These are phyloP conservation scores for Oenanthe oenanthe DNA, from an alignment of 2,113 vertebrate species.

Conservation along the genomic window DNA sequence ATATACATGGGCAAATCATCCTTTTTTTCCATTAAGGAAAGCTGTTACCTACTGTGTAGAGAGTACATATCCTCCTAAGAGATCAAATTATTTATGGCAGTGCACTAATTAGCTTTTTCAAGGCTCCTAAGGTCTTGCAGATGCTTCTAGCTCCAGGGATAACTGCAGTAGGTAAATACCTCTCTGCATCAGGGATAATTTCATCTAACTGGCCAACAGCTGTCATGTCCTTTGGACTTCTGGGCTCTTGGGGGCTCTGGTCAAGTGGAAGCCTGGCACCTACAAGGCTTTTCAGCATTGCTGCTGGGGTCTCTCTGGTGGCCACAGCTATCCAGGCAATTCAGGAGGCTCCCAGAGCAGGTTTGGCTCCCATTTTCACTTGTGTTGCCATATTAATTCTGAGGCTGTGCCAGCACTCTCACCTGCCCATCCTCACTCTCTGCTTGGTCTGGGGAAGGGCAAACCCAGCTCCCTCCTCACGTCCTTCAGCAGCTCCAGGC, in stretches of 20 bases:
- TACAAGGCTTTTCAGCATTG: background rate
- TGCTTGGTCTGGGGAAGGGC: accelerated
- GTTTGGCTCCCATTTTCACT: background rate
- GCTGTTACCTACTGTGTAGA: background rate
- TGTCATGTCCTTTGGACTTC: accelerated
- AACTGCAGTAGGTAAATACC: conserved; percentile 17
- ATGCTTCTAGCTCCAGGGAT: background rate
- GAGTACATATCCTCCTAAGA: conserved; percentile 20
- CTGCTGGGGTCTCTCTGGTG: background rate
- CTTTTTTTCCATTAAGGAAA: conserved; percentile 5
- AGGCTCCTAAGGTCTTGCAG: conserved; percentile 24
- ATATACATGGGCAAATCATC: background rate
- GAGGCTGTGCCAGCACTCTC: background rate
- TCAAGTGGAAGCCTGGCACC: background rate
- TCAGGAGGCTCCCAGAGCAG: background rate
- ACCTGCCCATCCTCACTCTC: accelerated
- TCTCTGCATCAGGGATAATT: background rate
- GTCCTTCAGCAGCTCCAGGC: background rate
- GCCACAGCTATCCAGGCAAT: background rate
- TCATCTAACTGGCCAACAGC: background rate
- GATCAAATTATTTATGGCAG: conserved; percentile 58
- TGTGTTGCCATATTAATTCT: background rate
- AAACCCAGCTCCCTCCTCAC: background rate
- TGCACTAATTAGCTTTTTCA: conserved; percentile 58
- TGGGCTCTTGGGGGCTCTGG: background rate